Percentiles rank a stretch among this genome's conserved stretches.
These are phyloP conservation scores for Therioaphis trifolii DNA, from an alignment of 2,888 invertebrate species.

Conservation along the genomic window DNA sequence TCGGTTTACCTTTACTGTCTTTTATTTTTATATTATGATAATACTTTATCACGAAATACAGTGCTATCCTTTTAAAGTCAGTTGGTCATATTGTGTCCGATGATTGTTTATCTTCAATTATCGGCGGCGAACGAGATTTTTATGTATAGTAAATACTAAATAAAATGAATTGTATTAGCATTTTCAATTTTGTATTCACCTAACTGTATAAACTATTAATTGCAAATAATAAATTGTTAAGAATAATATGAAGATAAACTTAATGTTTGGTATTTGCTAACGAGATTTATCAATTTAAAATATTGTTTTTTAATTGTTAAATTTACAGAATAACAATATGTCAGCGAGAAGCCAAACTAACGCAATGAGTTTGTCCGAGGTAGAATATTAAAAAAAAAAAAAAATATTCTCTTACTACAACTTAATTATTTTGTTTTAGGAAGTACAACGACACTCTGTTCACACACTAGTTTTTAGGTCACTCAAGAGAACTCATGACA, in stretches of 20 bases:
- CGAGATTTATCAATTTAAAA: too few species aligned
- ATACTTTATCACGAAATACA: too few species aligned
- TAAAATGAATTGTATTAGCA: not conserved
- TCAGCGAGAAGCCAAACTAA: constrained; percentile 23
- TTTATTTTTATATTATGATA: too few species aligned
- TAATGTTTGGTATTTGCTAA: too few species aligned
- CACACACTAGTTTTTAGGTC: constrained; percentile 97
- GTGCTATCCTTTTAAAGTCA: not conserved
- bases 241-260: too few species aligned
- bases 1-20: too few species aligned
- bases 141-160: not conserved
- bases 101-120: constrained; percentile 1
- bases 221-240: too few species aligned
- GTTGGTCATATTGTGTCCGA: not conserved
- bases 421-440: constrained; percentile 69
- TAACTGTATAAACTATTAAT: too few species aligned
- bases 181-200: too few species aligned
- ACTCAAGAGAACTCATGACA: constrained; percentile 95
- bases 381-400: too few species aligned
- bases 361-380: constrained; percentile 24
- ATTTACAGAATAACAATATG: not conserved
- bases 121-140: not conserved
- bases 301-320: not conserved
- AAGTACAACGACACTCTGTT: constrained; percentile 95
- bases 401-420: too few species aligned